Conservation (phyloP, 2,888 invertebrate genomes). For the Epistrophe eligans region DNA sequence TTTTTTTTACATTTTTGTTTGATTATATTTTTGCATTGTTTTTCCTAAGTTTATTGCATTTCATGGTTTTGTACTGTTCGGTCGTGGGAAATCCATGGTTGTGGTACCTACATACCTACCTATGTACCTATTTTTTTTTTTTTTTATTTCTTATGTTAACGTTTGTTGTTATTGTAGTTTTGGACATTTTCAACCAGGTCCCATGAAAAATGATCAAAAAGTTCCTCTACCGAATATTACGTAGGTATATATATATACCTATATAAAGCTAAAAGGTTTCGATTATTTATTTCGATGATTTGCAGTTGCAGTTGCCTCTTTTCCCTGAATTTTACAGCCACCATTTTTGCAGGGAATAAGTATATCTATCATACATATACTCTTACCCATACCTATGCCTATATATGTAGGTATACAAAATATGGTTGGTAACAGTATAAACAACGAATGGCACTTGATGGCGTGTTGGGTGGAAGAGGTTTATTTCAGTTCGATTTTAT, state of each 20-base stretch:
- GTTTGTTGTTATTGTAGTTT: constrained; percentile 46
- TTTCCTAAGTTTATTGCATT: constrained; percentile 63
- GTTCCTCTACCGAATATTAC: constrained; percentile 31
- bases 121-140: neutral
- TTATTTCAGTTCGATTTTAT: constrained; percentile 46
- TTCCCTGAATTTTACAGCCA: neutral
- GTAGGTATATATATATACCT: no score
- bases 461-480: constrained; percentile 3
- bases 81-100: constrained; percentile 37
- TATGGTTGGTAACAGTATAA: constrained; percentile 25
- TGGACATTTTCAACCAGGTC: constrained; percentile 62
- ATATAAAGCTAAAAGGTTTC: constrained; percentile 75
- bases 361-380: neutral
- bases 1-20: neutral
- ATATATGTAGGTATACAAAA: neutral
- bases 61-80: constrained; percentile 36
- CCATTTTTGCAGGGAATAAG: neutral
- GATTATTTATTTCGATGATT: constrained; percentile 75
- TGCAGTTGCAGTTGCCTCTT: constrained; percentile 45
- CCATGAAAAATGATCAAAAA: constrained; percentile 71
- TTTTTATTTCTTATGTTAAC: constrained; percentile 12
- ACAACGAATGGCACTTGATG: constrained; percentile 4
- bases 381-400: no score
- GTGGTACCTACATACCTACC: no score
- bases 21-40: constrained; percentile 30